Conservation (phyloP, 2,888 invertebrate species). For the Coecobrya sp. region DNA sequence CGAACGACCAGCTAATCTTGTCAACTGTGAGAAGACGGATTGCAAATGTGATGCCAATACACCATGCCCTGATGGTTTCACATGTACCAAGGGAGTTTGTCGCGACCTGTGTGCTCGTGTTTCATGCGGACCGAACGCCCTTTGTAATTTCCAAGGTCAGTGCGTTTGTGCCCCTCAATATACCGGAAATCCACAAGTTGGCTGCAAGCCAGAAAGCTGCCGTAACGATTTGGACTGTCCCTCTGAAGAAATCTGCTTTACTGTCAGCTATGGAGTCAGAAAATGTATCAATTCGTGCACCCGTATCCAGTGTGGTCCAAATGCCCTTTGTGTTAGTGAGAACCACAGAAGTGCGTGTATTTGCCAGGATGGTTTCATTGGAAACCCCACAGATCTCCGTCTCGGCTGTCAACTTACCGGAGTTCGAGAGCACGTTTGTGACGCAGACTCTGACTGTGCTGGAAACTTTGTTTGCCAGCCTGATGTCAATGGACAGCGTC, state of each 20-base stretch:
- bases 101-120: conserved; percentile 93
- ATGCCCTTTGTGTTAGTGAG: conserved; percentile 94
- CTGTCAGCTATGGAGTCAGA: conserved; percentile 92
- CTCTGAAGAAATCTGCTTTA: conserved; percentile 95
- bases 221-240: conserved; percentile 94
- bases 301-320: conserved; percentile 96
- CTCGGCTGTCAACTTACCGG: conserved; percentile 92
- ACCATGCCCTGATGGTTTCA: conserved; percentile 88
- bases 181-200: conserved; percentile 93
- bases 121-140: conserved; percentile 94
- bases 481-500: conserved; percentile 90
- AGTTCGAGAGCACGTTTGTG: conserved; percentile 90
- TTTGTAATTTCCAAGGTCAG: conserved; percentile 92
- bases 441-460: conserved; percentile 92
- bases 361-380: conserved; percentile 92
- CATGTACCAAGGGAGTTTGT: conserved; percentile 92
- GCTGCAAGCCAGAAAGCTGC: conserved; percentile 93
- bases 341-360: conserved; percentile 95
- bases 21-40: conserved; percentile 83
- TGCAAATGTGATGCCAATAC: conserved; percentile 82
- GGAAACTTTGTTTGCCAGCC: conserved; percentile 92
- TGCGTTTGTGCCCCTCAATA: conserved; percentile 93
- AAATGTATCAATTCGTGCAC: conserved; percentile 96
- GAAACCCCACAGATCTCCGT: conserved; percentile 94
- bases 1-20: conserved; percentile 82